phyloP scores from a whole-genome alignment of 2,113 vertebrate genomes.

The Peromyscus maniculatus region DNA sequence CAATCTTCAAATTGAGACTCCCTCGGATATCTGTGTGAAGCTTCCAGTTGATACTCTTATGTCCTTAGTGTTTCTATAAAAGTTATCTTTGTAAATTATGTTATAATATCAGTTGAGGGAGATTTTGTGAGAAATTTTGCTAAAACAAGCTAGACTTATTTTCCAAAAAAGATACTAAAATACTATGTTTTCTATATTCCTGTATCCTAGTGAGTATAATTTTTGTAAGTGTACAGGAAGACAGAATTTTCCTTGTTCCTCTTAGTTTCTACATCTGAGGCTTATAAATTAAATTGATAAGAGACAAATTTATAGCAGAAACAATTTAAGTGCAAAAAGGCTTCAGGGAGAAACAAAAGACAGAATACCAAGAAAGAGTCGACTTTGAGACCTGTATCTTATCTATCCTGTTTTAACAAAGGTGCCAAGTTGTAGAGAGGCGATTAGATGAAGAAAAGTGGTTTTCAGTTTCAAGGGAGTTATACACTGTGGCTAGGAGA shows the following conservation, averaged over 20 bases:
- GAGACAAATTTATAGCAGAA: not conserved
- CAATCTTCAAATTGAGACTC: not conserved
- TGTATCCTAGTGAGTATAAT: not conserved
- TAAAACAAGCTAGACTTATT: not conserved
- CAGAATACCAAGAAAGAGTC: not conserved
- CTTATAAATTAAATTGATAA: not conserved
- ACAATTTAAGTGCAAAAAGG: not conserved
- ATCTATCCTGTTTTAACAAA: not conserved
- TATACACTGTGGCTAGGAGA: too few species aligned
- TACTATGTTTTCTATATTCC: constrained; percentile 20
- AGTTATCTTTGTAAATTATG: constrained; percentile 10
- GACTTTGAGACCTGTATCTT: not conserved
- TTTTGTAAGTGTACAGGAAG: not conserved
- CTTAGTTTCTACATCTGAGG: not conserved
- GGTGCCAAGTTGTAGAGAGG: not conserved
- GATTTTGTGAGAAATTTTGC: constrained; percentile 11
- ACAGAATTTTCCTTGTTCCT: not conserved
- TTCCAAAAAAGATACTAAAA: constrained; percentile 23
- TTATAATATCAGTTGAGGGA: not conserved
- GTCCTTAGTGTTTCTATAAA: not conserved
- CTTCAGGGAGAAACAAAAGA: not conserved
- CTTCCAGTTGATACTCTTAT: not conserved
- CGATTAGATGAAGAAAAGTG: not conserved
- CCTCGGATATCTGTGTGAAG: not conserved
- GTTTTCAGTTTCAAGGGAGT: not conserved